A percentile compares a stretch with the other conserved stretches of the same genome.
Evolutionary conservation across 2,797 vertebrate genomes (phyloP).

Genomic region (Periparus ater): DNA sequence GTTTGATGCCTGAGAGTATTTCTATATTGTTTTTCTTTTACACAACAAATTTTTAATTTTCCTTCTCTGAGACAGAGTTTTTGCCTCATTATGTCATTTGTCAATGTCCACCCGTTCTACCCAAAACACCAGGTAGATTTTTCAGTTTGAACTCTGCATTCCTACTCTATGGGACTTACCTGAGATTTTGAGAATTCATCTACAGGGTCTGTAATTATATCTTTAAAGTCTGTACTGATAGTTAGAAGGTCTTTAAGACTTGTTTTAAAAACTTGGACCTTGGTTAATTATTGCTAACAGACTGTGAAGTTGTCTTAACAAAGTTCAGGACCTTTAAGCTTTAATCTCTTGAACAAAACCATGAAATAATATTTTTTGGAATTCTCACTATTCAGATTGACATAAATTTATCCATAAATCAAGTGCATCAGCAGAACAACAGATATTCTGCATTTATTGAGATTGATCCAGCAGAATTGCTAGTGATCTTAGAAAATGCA

Average conservation of each 20-base stretch:
- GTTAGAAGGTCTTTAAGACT: not conserved
- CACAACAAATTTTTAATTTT: not conserved
- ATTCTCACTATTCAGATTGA: not conserved
- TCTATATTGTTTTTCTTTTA: not conserved
- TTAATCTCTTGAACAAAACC: not conserved
- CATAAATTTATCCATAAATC: not conserved
- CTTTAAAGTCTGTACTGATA: not conserved
- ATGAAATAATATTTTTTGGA: not conserved
- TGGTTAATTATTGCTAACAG: not conserved
- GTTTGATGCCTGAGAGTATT: not conserved
- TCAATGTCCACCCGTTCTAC: not conserved
- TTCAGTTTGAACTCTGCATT: not conserved
- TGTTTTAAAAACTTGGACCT: not conserved
- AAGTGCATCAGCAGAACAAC: not conserved
- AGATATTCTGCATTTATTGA: not conserved
- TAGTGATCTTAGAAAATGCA: not conserved
- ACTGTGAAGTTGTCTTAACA: not conserved
- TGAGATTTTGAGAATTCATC: not conserved
- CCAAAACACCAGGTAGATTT: not conserved
- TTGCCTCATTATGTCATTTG: not conserved
- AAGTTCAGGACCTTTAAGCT: not conserved
- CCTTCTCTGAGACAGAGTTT: not conserved
- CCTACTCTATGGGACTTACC: not conserved
- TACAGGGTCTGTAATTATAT: not conserved
- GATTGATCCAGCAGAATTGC: not conserved